Evolutionary conservation across 2,888 invertebrate species (phyloP), one percentile per base, ranked within the genome.

Genomic region (Phyllotreta striolata): DNA sequence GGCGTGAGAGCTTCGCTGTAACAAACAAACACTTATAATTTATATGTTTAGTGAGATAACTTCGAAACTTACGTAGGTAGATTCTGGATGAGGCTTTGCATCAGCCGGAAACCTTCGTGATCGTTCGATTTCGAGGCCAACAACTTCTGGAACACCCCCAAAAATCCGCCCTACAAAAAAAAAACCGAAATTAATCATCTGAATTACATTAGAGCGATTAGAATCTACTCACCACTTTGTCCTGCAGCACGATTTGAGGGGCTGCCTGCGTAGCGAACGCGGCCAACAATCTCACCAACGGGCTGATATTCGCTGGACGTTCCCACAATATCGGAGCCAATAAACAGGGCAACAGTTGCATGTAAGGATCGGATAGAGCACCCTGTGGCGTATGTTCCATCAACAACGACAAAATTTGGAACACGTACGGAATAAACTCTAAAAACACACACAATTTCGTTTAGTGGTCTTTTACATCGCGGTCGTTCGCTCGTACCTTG

Each of bases 351-450:
- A 98, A 91, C 59, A 99, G 84, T 3, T 89, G 90, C 84, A 93
- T 90, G 84, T 98, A 99, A 0, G 91, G 89, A 62, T 91, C 92
- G 10, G 95, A 92, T 66, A 91, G 85, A 34, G 85, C 80, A 3
- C 84, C 84, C 62, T 74, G 75, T 37, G 77, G 79, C 13, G 79
- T 75, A 64, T 91, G 82, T 81, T 97, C 97, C 83, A 98, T 85
- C 62, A 98, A 83, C 13, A 98, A 84, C 0, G 97, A 95, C 43
- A 98, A 84, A 83, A 99, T 90, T 92, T 99, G 99, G 81, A 99
- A 98, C 51, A 97, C 95, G 82, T 99, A 99, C 0, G 98, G 98
- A 83, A 98, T 93, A 84, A 99, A 98, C 81, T 98, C 98, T 89
- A 85, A 64, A 72, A 65, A 70, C 47, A 49, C 1, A 47, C 12